phyloP scores from a whole-genome alignment of 2,113 vertebrate species.

The Myodes glareolus region DNA sequence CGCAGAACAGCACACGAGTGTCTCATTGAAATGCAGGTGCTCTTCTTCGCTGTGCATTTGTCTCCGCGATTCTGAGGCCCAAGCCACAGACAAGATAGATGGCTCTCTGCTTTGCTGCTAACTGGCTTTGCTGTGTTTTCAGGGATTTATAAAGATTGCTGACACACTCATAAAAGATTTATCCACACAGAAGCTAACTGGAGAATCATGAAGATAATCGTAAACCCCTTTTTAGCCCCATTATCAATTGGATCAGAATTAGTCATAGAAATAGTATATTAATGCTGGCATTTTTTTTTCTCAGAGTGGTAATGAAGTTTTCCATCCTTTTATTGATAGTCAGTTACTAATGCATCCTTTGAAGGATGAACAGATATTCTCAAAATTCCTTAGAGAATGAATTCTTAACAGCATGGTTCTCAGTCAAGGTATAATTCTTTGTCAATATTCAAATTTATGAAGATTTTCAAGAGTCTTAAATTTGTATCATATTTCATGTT shows the following conservation, averaged over 20 bases:
- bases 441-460: conserved; percentile 53
- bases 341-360: conserved; percentile 17
- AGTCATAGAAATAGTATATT: conserved; percentile 2
- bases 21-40: conserved; percentile 62
- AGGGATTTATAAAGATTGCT: conserved; percentile 41
- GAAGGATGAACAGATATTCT: conserved; percentile 5
- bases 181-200: conserved; percentile 35
- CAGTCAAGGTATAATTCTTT: conserved; percentile 28
- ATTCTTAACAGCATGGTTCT: conserved; percentile 33
- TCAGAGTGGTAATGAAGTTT: not conserved
- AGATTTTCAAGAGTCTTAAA: conserved; percentile 35
- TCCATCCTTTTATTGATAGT: conserved; percentile 17
- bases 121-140: conserved; percentile 48
- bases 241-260: conserved; percentile 47
- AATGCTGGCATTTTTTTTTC: conserved; percentile 4
- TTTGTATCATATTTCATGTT: conserved; percentile 29
- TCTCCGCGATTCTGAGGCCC: conserved; percentile 50
- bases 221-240: conserved; percentile 43
- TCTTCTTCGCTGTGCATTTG: conserved; percentile 71
- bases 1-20: conserved; percentile 48
- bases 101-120: conserved; percentile 50
- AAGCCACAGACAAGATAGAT: conserved; percentile 7
- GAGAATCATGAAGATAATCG: conserved; percentile 45
- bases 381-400: conserved; percentile 30
- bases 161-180: conserved; percentile 26